phyloP scores from a whole-genome alignment of 2,797 vertebrate species.

The Channallabes apus region DNA sequence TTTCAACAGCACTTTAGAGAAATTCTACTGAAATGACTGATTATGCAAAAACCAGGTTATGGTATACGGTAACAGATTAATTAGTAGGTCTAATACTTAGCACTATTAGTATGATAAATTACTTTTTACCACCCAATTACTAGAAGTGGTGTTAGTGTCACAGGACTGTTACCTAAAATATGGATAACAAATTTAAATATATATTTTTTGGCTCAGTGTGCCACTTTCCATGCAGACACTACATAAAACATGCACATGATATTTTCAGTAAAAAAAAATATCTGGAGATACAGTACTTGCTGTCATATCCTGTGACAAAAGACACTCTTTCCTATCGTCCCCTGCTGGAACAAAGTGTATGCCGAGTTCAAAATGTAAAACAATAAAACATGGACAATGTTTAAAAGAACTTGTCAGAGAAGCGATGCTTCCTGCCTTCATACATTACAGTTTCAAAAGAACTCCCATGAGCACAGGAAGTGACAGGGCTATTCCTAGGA shows the following conservation, averaged over 20 bases:
- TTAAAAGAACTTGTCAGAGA: background rate
- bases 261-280: background rate
- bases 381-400: background rate
- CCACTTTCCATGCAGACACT: background rate
- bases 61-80: background rate
- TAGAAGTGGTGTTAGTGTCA: background rate
- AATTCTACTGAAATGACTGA: background rate
- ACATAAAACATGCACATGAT: background rate
- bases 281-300: background rate
- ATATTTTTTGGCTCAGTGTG: background rate
- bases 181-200: background rate
- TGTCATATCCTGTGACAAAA: background rate
- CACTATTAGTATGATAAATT: background rate
- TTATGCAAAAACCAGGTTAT: background rate
- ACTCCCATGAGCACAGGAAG: background rate
- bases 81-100: background rate
- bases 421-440: background rate
- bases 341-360: background rate
- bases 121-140: background rate
- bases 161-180: background rate
- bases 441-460: background rate
- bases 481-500: background rate
- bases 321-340: background rate
- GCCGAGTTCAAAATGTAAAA: background rate
- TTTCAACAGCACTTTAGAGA: background rate